A percentile compares a stretch with the other conserved stretches of the same genome.
Evolutionary conservation across 2,113 vertebrate genomes (phyloP).

Genomic region (Centrocercus urophasianus): DNA sequence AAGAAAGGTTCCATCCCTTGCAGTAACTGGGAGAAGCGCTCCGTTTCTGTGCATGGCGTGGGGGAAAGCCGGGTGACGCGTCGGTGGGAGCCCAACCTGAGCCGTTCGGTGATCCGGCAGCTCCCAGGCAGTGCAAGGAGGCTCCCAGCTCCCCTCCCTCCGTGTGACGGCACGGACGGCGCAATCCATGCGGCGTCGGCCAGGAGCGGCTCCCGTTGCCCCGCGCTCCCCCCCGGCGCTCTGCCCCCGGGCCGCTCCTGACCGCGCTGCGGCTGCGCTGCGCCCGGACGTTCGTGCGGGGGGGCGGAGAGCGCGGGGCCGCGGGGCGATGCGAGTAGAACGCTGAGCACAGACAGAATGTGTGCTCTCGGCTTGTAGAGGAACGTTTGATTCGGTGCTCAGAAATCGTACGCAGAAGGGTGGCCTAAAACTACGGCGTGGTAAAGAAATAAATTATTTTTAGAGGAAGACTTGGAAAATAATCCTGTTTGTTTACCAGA

Average conservation of each 20-base stretch:
- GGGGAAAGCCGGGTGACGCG: neutral
- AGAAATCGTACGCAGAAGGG: neutral
- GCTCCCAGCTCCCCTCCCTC: too few relatives aligned
- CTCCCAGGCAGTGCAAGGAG: neutral
- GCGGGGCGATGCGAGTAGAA: neutral
- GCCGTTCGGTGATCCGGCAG: neutral
- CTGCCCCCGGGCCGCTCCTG: too few relatives aligned
- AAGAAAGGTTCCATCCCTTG: neutral
- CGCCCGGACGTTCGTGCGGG: accelerated
- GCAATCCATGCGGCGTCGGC: too few relatives aligned
- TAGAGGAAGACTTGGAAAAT: neutral
- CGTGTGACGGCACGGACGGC: too few relatives aligned
- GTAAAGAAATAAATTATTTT: neutral
- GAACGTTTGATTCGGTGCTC: neutral
- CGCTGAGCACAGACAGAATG: neutral
- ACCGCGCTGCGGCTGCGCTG: neutral
- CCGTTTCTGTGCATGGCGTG: neutral
- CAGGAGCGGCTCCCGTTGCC: too few relatives aligned
- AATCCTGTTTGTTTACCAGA: neutral
- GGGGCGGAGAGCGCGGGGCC: accelerated
- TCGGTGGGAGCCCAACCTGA: neutral
- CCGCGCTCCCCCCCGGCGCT: too few relatives aligned
- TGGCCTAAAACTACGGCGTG: neutral
- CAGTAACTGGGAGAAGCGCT: too few relatives aligned
- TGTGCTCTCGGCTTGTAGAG: neutral